Evolutionary conservation across 2,797 vertebrate species (phyloP).

Genomic region (Acrossocheilus fasciatus): DNA sequence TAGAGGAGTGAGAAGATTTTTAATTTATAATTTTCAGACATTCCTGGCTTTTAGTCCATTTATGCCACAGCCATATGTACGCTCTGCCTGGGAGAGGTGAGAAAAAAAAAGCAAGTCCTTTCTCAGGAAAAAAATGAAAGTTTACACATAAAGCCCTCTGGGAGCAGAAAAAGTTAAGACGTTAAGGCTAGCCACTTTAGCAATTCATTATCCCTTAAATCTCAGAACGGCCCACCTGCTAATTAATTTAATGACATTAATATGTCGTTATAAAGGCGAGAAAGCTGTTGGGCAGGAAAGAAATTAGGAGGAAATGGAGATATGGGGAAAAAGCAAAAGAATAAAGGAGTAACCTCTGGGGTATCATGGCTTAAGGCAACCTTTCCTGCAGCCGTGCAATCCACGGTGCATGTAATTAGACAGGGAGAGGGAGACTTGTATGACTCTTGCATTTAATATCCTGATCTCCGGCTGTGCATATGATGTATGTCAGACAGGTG

Average conservation of each 20-base stretch:
- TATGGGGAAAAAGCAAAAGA: constrained; percentile 55
- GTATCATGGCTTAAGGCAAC: constrained; percentile 74
- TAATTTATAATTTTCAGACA: constrained; percentile 20
- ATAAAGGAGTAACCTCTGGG: constrained; percentile 64
- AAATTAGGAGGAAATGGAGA: constrained; percentile 52
- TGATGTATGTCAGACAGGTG: constrained; percentile 62
- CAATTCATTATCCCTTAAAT: constrained; percentile 72
- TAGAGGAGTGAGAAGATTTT: constrained; percentile 3
- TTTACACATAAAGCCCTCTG: constrained; percentile 53
- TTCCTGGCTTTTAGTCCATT: constrained; percentile 21
- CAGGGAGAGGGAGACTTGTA: constrained; percentile 54
- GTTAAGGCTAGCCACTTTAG: constrained; percentile 63
- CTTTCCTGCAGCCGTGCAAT: constrained; percentile 72
- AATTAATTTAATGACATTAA: constrained; percentile 79
- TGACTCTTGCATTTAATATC: constrained; percentile 70
- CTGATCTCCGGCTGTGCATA: constrained; percentile 63
- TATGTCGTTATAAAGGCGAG: constrained; percentile 64
- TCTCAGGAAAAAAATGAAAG: constrained; percentile 41
- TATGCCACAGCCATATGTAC: constrained; percentile 24
- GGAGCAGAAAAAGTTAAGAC: constrained; percentile 73
- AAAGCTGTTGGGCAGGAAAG: constrained; percentile 60
- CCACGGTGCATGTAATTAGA: constrained; percentile 80
- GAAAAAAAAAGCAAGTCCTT: constrained; percentile 61
- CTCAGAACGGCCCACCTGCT: constrained; percentile 71
- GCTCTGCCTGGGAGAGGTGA: constrained; percentile 49